Evolutionary conservation across 2,113 vertebrate genomes (phyloP), one percentile per base, ranked within the genome.

Genomic region (Paradisaea rubra): DNA sequence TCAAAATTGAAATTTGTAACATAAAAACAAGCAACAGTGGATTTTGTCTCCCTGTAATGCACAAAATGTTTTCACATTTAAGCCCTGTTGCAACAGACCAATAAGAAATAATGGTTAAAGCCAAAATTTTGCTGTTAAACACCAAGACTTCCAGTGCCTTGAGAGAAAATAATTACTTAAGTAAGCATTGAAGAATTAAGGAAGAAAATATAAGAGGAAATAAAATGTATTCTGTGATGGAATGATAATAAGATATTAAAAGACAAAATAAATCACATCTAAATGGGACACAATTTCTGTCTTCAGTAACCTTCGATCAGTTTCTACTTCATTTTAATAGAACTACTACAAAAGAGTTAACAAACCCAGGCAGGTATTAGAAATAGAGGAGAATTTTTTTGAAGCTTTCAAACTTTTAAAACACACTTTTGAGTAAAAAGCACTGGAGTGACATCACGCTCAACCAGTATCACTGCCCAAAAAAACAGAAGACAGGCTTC

Each of bases 31-130:
- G 6, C 9, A 33, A 12, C 3, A 15, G 23, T 59, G n/a, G 19
- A 50, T 80, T 82, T 77, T 60, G 10, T 42, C 49, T 49, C 39
- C 19, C 27, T 64, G 72, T 59, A 57, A 60, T 3, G 6, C 15
- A 60, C 17, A 90, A 74, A 69, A 47, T 70, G 15, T 16, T 90
- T 88, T 52, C 31, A 54, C 35, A 73, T 66, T 81, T 27, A 65
- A 86, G 45, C 14, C 23, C 37, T 31, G 21, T 57, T 95, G 88
- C 23, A 25, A 91, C 57, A 91, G 30, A 83, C 6, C 4, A 11
- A 86, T 96, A 94, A 98, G 89, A 98, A 98, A 98, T 91, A 33
- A 86, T 80, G 91, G 82, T 88, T 96, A 96, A 97, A 97, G 92
- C 93, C 31, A 92, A 93, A 81, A 42, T 17, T 95, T 91, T 94